Evolutionary conservation across 2,797 vertebrate genomes (phyloP), one percentile per base, ranked within the genome.

Genomic region (Acanthurus leucopareius): DNA sequence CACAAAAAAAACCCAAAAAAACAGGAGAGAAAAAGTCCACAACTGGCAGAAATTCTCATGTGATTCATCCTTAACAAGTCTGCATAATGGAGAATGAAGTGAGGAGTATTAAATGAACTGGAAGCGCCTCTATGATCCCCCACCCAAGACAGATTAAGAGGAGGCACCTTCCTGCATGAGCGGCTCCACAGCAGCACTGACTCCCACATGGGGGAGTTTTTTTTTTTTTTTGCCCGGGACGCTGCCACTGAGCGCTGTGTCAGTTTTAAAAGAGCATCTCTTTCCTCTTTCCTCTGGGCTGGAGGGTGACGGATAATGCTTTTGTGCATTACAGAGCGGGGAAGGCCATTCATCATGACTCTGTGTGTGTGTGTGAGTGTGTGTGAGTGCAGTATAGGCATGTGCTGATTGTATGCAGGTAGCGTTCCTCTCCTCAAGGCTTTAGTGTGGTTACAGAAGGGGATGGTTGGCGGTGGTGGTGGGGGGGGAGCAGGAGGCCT

Each of bases 261-360:
- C 84, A 86, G 19, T 88, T 90, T 79, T 76, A 77, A 84, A 88
- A 73, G 75, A 87, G 85, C 73, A 82, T 92, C 25, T 25, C 25
- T 25, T 25, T 88, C 57, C 25, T 25, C 25, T 25, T 25, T 88
- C 57, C 85, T 79, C 73, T 62, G 79, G 82, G 73, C 83, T 65
- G 65, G 35, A 76, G 74, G 73, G 84, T 84, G 85, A 90, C 15
- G 35, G 86, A 86, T 89, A 77, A 82, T 44, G 75, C 86, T 83
- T 83, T 75, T 69, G 76, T 80, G 79, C 85, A 89, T 84, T 88
- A 88, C 75, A 0, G 60, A 76, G 75, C 53, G 48, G 76, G 28
- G 49, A 77, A 67, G 74, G 73, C 77, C 89, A 86, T 92, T 85
- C 77, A 89, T 92, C 91, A 91, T 20, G 16, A 62, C 78, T 63